These are phyloP conservation scores for rat (Rattus norvegicus) DNA, from an alignment of 2,113 vertebrate species.

Conservation along the genomic window DNA sequence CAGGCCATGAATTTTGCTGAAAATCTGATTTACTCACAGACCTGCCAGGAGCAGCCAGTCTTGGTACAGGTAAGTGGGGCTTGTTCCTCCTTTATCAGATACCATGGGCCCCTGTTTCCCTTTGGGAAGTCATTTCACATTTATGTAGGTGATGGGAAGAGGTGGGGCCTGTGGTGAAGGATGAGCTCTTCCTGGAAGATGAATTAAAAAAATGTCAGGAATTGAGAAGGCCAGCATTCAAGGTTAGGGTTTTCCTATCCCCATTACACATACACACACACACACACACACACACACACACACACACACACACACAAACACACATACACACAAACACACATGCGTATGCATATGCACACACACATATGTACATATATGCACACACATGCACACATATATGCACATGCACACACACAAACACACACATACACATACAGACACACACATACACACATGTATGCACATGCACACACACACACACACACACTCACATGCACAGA, in stretches of 20 bases:
- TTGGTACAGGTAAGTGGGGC: neutral
- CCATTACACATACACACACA: neutral
- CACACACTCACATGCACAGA: neutral
- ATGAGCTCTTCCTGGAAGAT: rapidly evolving
- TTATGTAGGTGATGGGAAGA: neutral
- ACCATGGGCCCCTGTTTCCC: too few species aligned
- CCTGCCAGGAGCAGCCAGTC: neutral
- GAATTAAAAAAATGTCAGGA: neutral
- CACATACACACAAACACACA: neutral
- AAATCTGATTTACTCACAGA: neutral
- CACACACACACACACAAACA: too few species aligned
- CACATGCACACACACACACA: neutral
- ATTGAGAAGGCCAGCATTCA: neutral
- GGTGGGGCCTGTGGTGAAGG: too few species aligned
- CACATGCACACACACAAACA: neutral
- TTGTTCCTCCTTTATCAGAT: neutral
- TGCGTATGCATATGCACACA: neutral
- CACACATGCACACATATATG: neutral
- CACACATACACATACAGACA: neutral
- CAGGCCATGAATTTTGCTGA: neutral
- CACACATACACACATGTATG: too few species aligned
- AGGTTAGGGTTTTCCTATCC: neutral
- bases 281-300: neutral
- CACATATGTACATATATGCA: neutral
- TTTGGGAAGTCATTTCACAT: neutral